These are phyloP conservation scores for Autographa pulchrina DNA, from an alignment of 2,888 invertebrate genomes.

Conservation along the genomic window DNA sequence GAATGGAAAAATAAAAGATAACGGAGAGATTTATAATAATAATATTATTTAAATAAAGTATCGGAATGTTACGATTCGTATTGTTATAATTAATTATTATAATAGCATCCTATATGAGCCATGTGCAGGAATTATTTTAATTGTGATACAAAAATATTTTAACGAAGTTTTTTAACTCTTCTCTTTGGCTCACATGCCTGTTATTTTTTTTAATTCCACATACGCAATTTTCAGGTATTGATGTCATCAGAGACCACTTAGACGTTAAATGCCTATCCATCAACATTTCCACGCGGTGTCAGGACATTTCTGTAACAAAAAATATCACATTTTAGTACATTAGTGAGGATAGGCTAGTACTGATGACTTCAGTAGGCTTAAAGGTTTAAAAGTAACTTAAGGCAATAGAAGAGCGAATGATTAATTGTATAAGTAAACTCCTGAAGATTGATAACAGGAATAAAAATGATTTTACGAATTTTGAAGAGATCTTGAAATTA, in stretches of 20 bases:
- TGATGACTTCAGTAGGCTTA: not conserved
- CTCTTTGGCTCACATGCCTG: too few species aligned
- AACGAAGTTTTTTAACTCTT: too few species aligned
- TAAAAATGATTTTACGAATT: not conserved
- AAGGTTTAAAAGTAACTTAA: not conserved
- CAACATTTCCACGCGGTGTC: slow-evolving; percentile 75
- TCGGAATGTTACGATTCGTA: not conserved
- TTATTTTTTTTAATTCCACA: not conserved
- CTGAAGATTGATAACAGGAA: not conserved
- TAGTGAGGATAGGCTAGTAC: not conserved
- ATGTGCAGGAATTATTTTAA: not conserved
- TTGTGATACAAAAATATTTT: too few species aligned
- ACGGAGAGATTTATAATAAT: not conserved
- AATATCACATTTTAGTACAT: not conserved
- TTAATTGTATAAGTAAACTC: not conserved
- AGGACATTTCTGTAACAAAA: slow-evolving; percentile 80
- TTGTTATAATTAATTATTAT: not conserved
- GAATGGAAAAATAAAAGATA: not conserved
- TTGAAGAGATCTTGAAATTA: not conserved
- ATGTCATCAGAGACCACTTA: not conserved
- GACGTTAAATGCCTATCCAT: not conserved
- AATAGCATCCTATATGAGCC: not conserved
- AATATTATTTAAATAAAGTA: slow-evolving; percentile 1
- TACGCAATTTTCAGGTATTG: not conserved
- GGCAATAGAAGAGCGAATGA: not conserved